phyloP scores from a whole-genome alignment of 2,888 invertebrate species.

The Dioctria rufipes region DNA sequence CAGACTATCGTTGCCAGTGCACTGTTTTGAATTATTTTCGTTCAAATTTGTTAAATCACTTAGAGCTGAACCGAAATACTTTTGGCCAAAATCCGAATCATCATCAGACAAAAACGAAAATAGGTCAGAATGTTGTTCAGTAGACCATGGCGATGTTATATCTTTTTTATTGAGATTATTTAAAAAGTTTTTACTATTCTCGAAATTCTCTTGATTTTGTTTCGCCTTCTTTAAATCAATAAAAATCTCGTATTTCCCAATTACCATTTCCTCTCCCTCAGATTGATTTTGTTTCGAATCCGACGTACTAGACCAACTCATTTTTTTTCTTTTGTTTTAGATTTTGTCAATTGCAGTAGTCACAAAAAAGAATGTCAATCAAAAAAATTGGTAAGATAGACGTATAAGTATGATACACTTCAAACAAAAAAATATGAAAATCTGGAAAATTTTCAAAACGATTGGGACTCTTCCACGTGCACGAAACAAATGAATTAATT shows the following conservation, averaged over 20 bases:
- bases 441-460: slow-evolving; percentile 6
- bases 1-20: neutral
- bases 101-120: slow-evolving; percentile 1
- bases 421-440: slow-evolving; percentile 24
- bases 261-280: neutral
- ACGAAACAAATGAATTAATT: slow-evolving; percentile 20
- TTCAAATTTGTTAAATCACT: slow-evolving; percentile 4
- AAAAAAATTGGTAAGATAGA: slow-evolving; percentile 3
- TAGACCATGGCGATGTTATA: neutral
- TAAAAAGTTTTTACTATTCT: neutral
- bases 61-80: neutral
- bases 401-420: neutral
- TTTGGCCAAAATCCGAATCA: slow-evolving; percentile 6
- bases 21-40: neutral
- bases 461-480: neutral
- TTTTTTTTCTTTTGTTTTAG: slow-evolving; percentile 18
- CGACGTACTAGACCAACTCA: neutral
- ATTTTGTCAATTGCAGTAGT: slow-evolving; percentile 38
- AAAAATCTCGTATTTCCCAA: slow-evolving; percentile 19
- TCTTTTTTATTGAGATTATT: neutral
- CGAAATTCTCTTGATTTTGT: neutral
- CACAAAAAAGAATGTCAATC: slow-evolving; percentile 10
- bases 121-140: neutral
- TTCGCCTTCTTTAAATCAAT: slow-evolving; percentile 11
- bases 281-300: neutral